phyloP scores from a whole-genome alignment of 2,113 vertebrate species.

The Pristiophorus japonicus region DNA sequence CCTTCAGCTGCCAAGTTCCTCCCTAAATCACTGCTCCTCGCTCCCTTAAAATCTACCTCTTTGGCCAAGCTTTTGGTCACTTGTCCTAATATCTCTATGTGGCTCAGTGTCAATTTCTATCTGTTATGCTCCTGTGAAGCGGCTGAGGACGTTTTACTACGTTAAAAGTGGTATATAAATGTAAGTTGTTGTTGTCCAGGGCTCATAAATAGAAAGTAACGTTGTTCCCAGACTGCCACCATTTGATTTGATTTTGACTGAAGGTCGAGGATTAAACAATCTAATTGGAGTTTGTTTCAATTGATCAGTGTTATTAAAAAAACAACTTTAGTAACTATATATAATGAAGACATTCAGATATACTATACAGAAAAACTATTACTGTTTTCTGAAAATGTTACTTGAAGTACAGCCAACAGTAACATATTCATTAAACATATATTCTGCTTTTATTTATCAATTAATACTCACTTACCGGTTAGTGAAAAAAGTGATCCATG shows the following conservation, averaged over 20 bases:
- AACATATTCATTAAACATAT: background rate
- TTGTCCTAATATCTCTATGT: background rate
- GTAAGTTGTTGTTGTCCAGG: background rate
- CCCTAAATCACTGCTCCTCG: background rate
- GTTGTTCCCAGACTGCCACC: background rate
- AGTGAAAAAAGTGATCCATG: constrained; percentile 85
- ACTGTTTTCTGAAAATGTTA: background rate
- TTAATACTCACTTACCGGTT: constrained; percentile 61
- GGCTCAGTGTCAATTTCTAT: background rate
- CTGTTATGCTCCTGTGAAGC: background rate
- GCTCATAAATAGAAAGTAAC: background rate
- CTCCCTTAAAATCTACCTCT: background rate
- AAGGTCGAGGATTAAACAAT: background rate
- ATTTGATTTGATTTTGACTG: background rate
- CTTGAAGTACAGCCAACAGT: background rate
- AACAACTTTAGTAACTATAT: background rate
- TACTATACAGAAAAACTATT: background rate
- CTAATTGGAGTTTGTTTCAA: background rate
- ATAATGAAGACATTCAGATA: background rate
- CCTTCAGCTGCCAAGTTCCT: background rate
- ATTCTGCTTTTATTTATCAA: too few relatives aligned
- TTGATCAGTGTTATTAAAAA: background rate
- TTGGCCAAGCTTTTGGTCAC: background rate
- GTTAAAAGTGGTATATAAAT: background rate
- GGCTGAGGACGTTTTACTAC: background rate